These are phyloP conservation scores for Calypte anna DNA, from an alignment of 2,113 vertebrate genomes.

Conservation along the genomic window DNA sequence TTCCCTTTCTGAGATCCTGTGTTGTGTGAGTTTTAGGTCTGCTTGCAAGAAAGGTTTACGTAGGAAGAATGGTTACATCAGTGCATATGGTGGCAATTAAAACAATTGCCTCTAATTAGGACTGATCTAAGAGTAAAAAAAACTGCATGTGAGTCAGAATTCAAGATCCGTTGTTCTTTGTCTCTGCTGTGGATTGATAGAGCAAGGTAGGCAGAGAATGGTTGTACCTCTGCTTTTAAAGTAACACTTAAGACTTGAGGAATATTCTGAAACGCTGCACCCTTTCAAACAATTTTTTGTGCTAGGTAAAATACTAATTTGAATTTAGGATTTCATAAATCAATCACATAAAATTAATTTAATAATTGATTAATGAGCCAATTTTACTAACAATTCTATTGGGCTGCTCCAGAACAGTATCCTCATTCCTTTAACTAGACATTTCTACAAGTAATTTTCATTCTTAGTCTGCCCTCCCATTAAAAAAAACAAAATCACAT, in stretches of 20 bases:
- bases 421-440: background rate
- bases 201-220: background rate
- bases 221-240: background rate
- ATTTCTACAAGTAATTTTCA: background rate
- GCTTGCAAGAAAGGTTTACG: background rate
- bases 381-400: background rate
- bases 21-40: background rate
- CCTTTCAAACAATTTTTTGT: background rate
- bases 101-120: background rate
- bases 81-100: background rate
- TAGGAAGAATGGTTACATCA: background rate
- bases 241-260: background rate
- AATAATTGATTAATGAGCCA: background rate
- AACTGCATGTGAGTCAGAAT: background rate
- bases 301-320: background rate
- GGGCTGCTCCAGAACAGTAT: background rate
- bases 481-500: background rate
- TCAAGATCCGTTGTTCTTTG: background rate
- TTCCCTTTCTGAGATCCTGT: background rate
- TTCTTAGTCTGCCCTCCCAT: background rate
- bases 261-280: background rate
- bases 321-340: background rate
- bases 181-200: background rate
- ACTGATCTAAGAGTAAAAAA: background rate
- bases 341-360: background rate